Base-by-base conservation (phyloP, 2,113 vertebrate species). In the Camarhynchus parvulus region DNA sequence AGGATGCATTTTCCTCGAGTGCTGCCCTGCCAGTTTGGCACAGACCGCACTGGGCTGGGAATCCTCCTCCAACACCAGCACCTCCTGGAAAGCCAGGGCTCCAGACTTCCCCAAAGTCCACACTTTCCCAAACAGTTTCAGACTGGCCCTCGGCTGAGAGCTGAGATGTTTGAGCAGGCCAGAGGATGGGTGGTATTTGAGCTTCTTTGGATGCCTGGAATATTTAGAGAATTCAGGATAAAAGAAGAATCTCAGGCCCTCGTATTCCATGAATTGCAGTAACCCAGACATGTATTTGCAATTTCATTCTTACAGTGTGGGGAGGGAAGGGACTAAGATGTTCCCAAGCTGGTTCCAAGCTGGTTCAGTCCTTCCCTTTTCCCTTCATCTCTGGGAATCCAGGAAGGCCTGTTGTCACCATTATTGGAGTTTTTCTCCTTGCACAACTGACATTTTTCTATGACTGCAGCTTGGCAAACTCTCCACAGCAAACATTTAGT, bases 1-100 rank as follows among this genome's bases (percentile, higher is more conserved):
- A 3, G 0, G 3, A 22, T 27, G 28, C 3, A 1, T 49, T 82
- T 89, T 42, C 62, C 69, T 84, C 0, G 1, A 42, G 67, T 33
- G n/a, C 41, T 58, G 39, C 10, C 52, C 58, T 58, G 56, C 31
- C 64, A 41, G 16, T 69, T 42, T 63, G 88, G 11, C 74, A 72
- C 42, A 49, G 49, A 44, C 9, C 44, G 15, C 44, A 1, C 27
- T 2, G 13, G 49, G 22, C 47, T 49, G 49, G 21, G 66, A 89
- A 76, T 8, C 18, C 41, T 69, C 30, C 20, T 39, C 58, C 20
- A 79, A 7, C 1, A 3, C 12, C 35, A 41, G 25, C 35, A 49
- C 17, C 11, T 50, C 6, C 56, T 56, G 56, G 27, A 88, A 87
- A 87, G 25, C 50, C 84, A 64, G 19, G 15, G 13, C 25, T 77